Conservation (phyloP, 1,140 invertebrate genomes). For the Rhopalosiphum maidis region DNA sequence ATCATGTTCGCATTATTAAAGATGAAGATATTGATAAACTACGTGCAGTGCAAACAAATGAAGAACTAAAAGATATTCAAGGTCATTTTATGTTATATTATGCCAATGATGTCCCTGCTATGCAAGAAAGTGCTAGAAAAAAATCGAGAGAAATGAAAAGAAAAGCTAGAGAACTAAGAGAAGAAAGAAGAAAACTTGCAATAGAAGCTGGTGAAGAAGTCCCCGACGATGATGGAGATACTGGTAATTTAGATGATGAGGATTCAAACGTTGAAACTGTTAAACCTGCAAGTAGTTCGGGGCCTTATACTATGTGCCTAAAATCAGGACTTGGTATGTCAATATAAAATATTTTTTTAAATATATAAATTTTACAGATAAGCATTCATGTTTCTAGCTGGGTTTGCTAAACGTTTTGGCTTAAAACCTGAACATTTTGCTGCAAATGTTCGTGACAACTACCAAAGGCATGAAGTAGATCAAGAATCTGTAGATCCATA, state of each 20-base stretch:
- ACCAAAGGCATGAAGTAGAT: conserved; percentile 95
- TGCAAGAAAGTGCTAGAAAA: conserved; percentile 62
- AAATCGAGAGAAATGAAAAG: conserved; percentile 67
- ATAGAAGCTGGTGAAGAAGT: conserved; percentile 59
- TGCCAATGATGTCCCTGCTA: conserved; percentile 70
- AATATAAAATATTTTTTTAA: conserved; percentile 35
- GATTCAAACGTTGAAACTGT: conserved; percentile 68
- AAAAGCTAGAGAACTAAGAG: conserved; percentile 69
- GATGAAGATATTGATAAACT: conserved; percentile 87
- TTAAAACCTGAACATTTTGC: conserved; percentile 95
- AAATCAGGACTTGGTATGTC: conserved; percentile 79
- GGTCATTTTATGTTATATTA: conserved; percentile 94
- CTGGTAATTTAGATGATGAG: conserved; percentile 66
- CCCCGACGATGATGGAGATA: conserved; percentile 70
- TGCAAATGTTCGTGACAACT: conserved; percentile 95
- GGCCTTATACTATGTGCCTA: conserved; percentile 85
- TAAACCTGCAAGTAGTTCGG: conserved; percentile 86
- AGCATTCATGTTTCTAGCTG: conserved; percentile 64
- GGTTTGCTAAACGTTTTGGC: conserved; percentile 90
- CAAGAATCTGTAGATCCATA: conserved; percentile 83
- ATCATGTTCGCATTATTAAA: conserved; percentile 80
- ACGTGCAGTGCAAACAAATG: conserved; percentile 81
- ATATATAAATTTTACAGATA: neutral
- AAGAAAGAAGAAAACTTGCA: conserved; percentile 63
- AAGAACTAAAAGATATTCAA: conserved; percentile 92